Base-by-base conservation (phyloP, 2,797 vertebrate species). In the Neolamprologus multifasciatus region DNA sequence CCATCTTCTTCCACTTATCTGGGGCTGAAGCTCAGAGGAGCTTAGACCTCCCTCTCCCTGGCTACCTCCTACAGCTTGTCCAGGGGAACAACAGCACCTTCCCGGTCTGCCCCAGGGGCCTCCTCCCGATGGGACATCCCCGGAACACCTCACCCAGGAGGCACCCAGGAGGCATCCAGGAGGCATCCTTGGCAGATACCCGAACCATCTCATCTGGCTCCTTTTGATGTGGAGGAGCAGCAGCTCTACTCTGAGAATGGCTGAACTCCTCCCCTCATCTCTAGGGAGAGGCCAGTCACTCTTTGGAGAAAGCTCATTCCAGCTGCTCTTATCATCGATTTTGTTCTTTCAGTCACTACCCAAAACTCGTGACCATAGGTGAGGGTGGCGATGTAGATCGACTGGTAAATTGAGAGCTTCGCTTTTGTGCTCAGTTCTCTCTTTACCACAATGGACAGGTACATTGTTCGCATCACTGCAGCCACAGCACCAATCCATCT, bases 111-210 rank as follows among this genome's bases (percentile, higher is more conserved):
- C 13, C 23, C 8, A 8, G 23, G 54, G 23, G 8, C 13, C 54
- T 57, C 54, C 54, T 57, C 54, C 5, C 5, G 0, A 29, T 1
- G 0, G 0, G 54, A 16, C 23, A 29, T 29, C 13, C 26, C 23
- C 1, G 1, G 52, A 55, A 8, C 52, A 55, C 54, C 13, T 57
- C 54, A 57, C 54, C 14, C 54, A 29, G 26, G 54, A 57, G 54
- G 23, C 3, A 1, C 54, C 13, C 54, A 57, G 54, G 8, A 29
- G 55, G 26, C 26, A 57, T 9, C 13, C 54, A 57, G 54, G 8
- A 29, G 55, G 26, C 26, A 57, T 9, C 55, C 5, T 57, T 6
- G 14, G 14, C 55, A 57, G 55, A 57, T 6, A 31, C 26, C 14
- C 3, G 26, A 57, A 57, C 55, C 8, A 57, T 57, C 55, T 57